Percentiles rank a stretch among this genome's conserved stretches.
Conservation (phyloP, 92 coral and sea anemone species). For the Nematostella vectensis region DNA sequence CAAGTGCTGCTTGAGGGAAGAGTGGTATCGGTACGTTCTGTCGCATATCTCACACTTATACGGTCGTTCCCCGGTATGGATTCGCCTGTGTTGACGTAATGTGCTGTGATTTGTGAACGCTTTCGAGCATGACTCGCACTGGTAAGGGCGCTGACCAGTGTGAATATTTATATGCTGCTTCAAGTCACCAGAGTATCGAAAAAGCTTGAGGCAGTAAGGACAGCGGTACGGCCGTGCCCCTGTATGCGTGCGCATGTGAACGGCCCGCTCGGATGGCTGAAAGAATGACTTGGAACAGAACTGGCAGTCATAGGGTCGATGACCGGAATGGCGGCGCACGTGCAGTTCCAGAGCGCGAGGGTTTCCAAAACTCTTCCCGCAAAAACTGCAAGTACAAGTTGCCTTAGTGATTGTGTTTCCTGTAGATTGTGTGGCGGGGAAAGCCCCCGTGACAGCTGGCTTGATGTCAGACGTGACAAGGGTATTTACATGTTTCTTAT, state of each 20-base stretch:
- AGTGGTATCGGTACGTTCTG: slow-evolving; percentile 30
- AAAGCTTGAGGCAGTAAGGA: slow-evolving; percentile 31
- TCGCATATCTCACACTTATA: slow-evolving; percentile 14
- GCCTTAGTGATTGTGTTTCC: background rate
- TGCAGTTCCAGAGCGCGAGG: slow-evolving; percentile 29
- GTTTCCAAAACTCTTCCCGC: slow-evolving; percentile 20
- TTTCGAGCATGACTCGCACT: slow-evolving; percentile 29
- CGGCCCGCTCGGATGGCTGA: slow-evolving; percentile 31
- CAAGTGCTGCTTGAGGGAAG: slow-evolving; percentile 32
- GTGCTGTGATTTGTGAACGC: slow-evolving; percentile 42
- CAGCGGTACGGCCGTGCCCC: slow-evolving; percentile 40
- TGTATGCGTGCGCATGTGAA: slow-evolving; percentile 43
- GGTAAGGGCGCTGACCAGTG: slow-evolving; percentile 43
- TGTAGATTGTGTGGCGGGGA: background rate
- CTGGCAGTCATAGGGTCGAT: slow-evolving; percentile 31
- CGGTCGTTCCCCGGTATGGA: slow-evolving; percentile 32
- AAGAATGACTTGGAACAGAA: slow-evolving; percentile 32
- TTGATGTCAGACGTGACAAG: too few relatives aligned
- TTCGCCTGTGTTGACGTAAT: slow-evolving; percentile 30
- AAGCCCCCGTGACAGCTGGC: background rate
- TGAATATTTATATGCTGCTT: slow-evolving; percentile 35
- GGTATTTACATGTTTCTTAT: too few relatives aligned
- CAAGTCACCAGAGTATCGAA: slow-evolving; percentile 34
- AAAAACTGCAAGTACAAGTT: slow-evolving; percentile 24
- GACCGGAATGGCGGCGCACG: slow-evolving; percentile 31